Conservation (phyloP, 2,888 invertebrate genomes). For the Bhutanitis thaidina region DNA sequence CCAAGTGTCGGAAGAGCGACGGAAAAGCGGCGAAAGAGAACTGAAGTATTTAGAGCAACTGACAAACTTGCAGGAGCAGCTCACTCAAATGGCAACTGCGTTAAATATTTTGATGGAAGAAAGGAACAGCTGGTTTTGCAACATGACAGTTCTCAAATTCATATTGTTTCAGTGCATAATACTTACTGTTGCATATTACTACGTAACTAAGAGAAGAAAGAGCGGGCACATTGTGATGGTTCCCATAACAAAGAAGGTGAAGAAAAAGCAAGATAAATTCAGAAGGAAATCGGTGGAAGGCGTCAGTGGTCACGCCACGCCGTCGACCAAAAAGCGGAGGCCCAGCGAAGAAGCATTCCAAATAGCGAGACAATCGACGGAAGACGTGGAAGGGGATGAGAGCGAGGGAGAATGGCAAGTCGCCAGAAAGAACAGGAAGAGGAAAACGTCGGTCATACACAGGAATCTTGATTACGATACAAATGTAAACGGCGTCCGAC, state of each 20-base stretch:
- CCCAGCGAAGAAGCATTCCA: conserved; percentile 88
- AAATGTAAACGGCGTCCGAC: conserved; percentile 29
- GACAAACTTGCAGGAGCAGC: conserved; percentile 82
- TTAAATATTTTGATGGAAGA: conserved; percentile 82
- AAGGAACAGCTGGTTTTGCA: conserved; percentile 82
- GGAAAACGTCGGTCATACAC: conserved; percentile 67
- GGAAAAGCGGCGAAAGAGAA: conserved; percentile 86
- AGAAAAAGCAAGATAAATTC: conserved; percentile 58
- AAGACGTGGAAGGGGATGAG: conserved; percentile 75
- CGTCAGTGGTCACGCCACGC: conserved; percentile 73
- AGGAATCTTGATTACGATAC: conserved; percentile 58
- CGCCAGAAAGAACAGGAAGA: conserved; percentile 69
- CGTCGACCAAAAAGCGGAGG: conserved; percentile 80
- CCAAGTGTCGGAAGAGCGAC: conserved; percentile 85
- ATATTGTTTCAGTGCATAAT: conserved; percentile 71
- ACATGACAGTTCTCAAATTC: conserved; percentile 78
- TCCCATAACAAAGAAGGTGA: conserved; percentile 51
- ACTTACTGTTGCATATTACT: conserved; percentile 68
- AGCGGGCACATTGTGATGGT: conserved; percentile 42
- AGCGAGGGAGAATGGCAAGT: conserved; percentile 70
- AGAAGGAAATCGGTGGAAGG: conserved; percentile 85
- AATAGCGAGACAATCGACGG: conserved; percentile 80
- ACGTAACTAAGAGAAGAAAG: conserved; percentile 69
- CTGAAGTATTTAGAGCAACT: conserved; percentile 89
- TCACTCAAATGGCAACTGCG: conserved; percentile 81